These are phyloP conservation scores for Cataglyphis cursor DNA, from an alignment of 2,888 invertebrate species.

Conservation along the genomic window DNA sequence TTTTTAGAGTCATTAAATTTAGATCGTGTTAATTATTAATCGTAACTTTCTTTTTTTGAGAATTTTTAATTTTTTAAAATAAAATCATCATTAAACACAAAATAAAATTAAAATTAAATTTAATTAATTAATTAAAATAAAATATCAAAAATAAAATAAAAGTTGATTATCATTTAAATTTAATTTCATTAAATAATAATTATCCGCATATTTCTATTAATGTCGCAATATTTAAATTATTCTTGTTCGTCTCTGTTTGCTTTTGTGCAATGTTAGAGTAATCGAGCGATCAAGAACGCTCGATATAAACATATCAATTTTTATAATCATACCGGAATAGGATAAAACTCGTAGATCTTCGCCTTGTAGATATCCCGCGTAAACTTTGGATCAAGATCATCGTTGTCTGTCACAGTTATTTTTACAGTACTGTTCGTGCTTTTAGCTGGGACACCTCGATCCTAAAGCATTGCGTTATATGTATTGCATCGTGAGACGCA, in stretches of 20 bases:
- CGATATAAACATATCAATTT: not conserved
- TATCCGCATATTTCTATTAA: not conserved
- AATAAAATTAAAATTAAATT: not conserved
- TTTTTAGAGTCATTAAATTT: no score
- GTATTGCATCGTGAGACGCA: not conserved
- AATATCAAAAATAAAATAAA: not conserved
- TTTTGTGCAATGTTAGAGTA: not conserved
- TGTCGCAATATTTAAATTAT: not conserved
- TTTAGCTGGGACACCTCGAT: constrained; percentile 93
- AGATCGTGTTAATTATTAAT: no score
- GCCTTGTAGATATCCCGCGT: constrained; percentile 93
- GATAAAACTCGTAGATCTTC: constrained; percentile 94
- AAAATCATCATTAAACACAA: no score
- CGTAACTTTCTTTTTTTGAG: no score
- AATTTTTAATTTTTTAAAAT: no score
- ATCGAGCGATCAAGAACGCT: not conserved
- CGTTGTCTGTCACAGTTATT: constrained; percentile 92
- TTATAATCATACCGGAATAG: constrained; percentile 89
- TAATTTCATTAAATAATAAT: not conserved
- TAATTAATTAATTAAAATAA: not conserved
- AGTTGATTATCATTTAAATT: not conserved
- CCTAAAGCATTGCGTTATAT: constrained; percentile 87
- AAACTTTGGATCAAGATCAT: constrained; percentile 94
- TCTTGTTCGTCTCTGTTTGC: not conserved
- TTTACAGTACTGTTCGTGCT: constrained; percentile 92